phyloP scores from a whole-genome alignment of 2,888 invertebrate genomes.

The Trissolcus japonicus region DNA sequence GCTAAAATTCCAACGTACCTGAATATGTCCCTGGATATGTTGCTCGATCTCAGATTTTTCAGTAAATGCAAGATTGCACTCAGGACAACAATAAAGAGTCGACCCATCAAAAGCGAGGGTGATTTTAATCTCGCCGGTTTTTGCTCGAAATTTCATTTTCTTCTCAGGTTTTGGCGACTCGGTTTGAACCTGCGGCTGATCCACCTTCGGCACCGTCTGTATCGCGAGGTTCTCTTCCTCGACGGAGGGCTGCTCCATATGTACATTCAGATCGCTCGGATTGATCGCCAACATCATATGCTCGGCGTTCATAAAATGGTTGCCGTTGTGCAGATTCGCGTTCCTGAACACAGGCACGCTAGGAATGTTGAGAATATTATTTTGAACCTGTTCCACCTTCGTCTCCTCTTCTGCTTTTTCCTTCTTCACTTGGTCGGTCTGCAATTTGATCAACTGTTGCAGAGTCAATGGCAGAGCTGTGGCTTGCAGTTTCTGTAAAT shows the following conservation, averaged over 20 bases:
- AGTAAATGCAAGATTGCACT: conserved; percentile 76
- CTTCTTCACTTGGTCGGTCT: conserved; percentile 69
- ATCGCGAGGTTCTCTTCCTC: conserved; percentile 59
- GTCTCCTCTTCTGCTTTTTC: conserved; percentile 68
- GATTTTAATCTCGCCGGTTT: conserved; percentile 75
- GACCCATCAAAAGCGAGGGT: conserved; percentile 74
- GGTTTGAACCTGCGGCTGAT: conserved; percentile 65
- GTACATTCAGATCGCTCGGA: conserved; percentile 70
- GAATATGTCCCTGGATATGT: conserved; percentile 74
- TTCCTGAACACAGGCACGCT: conserved; percentile 70
- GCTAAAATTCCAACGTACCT: conserved; percentile 59
- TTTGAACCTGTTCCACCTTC: conserved; percentile 68
- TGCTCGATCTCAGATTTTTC: conserved; percentile 76
- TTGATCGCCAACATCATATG: conserved; percentile 69
- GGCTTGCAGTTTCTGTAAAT: conserved; percentile 73
- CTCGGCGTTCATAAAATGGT: conserved; percentile 66
- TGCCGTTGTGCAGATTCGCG: conserved; percentile 66
- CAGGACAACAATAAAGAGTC: conserved; percentile 76
- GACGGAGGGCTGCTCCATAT: conserved; percentile 63
- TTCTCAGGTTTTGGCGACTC: conserved; percentile 69
- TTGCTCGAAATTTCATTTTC: conserved; percentile 74
- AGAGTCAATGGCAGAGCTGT: conserved; percentile 71
- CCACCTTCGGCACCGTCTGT: conserved; percentile 61
- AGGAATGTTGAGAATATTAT: conserved; percentile 74
- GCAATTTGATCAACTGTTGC: conserved; percentile 73